These are phyloP conservation scores for Scaeva pyrastri DNA, from an alignment of 2,888 invertebrate genomes.

Conservation along the genomic window DNA sequence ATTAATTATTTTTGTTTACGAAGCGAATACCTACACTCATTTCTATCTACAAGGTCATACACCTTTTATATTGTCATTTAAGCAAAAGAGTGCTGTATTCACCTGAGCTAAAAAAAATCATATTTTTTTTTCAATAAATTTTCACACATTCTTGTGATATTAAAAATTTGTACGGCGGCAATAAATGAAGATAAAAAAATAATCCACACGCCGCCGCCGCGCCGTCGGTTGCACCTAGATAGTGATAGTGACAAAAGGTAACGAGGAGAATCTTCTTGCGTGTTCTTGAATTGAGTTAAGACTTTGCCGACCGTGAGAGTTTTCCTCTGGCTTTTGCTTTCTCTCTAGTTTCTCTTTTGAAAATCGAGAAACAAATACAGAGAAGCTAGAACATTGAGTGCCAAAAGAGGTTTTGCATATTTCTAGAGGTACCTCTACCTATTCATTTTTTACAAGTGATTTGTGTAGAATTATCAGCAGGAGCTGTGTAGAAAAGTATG, in stretches of 20 bases:
- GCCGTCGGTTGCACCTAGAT: constrained; percentile 10
- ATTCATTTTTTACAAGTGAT: too few relatives aligned
- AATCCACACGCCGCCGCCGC: neutral
- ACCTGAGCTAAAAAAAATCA: neutral
- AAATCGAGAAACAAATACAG: constrained; percentile 9
- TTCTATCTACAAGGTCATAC: constrained; percentile 47
- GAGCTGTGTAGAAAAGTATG: too few relatives aligned
- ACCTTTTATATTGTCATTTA: constrained; percentile 39
- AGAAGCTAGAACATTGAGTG: too few relatives aligned
- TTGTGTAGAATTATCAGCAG: too few relatives aligned
- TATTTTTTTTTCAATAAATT: constrained; percentile 10
- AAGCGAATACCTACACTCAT: constrained; percentile 25
- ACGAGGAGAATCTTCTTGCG: constrained; percentile 12
- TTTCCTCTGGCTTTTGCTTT: constrained; percentile 1
- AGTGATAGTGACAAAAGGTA: constrained; percentile 23
- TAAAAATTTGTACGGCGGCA: constrained; percentile 8
- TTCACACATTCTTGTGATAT: constrained; percentile 30
- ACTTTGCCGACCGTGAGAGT: neutral
- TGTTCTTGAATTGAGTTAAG: neutral
- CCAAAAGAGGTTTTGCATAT: too few relatives aligned
- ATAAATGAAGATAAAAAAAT: constrained; percentile 38
- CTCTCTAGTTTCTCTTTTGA: constrained; percentile 15
- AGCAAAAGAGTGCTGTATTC: constrained; percentile 14
- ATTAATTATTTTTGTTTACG: constrained; percentile 6
- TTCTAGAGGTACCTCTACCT: too few relatives aligned